phyloP scores from a whole-genome alignment of 64 coral and sea anemone genomes.

The Orbicella faveolata region DNA sequence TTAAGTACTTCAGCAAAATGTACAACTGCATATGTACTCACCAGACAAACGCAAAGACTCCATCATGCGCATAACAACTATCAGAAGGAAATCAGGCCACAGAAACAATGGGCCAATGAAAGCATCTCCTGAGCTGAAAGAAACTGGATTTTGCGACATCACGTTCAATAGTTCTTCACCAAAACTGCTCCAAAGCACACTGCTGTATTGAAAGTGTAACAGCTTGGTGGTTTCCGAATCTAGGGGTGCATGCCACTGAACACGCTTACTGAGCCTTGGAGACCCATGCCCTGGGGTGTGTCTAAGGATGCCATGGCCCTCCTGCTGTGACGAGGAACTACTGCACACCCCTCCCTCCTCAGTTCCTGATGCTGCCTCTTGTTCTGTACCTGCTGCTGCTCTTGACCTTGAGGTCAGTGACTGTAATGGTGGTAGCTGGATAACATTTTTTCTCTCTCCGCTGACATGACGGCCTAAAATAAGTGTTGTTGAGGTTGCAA shows the following conservation, averaged over 20 bases:
- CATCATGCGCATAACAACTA: conserved; percentile 31
- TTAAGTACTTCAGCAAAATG: not conserved
- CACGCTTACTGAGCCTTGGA: conserved; percentile 58
- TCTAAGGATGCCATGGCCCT: conserved; percentile 61
- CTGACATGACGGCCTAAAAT: conserved; percentile 24
- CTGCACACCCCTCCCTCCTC: not conserved
- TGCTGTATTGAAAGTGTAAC: conserved; percentile 21
- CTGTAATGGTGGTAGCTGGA: conserved; percentile 34
- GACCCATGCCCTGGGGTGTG: conserved; percentile 35
- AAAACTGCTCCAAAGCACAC: conserved; percentile 46
- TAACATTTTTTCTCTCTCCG: conserved; percentile 32
- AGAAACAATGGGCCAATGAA: conserved; percentile 23
- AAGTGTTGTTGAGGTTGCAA: conserved; percentile 77
- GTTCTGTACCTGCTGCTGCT: not conserved
- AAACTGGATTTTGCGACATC: conserved; percentile 13
- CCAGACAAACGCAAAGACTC: conserved; percentile 53
- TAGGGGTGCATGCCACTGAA: conserved; percentile 57
- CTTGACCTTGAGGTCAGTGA: not conserved
- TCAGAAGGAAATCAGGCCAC: conserved; percentile 33
- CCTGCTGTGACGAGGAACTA: not conserved
- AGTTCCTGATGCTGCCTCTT: not conserved
- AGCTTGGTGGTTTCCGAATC: conserved; percentile 44
- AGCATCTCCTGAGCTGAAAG: not conserved
- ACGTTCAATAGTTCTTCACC: conserved; percentile 13
- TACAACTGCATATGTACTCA: not conserved